phyloP scores from a whole-genome alignment of 2,113 vertebrate species.

The Salminus brasiliensis region DNA sequence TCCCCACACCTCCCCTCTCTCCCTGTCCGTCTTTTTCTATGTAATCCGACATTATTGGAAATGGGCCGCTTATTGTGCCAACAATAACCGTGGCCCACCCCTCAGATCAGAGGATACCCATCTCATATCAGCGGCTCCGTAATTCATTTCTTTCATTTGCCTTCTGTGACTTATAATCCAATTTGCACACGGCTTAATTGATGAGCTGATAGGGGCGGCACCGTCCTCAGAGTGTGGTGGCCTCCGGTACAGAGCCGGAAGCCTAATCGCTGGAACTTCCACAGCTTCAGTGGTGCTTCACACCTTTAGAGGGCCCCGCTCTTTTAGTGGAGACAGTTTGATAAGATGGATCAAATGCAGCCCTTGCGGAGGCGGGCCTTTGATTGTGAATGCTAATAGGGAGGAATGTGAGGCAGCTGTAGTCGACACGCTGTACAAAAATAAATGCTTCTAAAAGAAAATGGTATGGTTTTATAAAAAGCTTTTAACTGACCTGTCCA shows the following conservation, averaged over 20 bases:
- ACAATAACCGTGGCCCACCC: slow-evolving; percentile 21
- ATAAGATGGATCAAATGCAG: slow-evolving; percentile 48
- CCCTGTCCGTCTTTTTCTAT: slow-evolving; percentile 17
- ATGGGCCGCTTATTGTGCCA: slow-evolving; percentile 23
- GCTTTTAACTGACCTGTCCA: too few species aligned
- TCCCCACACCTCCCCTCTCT: not conserved
- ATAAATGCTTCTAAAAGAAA: too few species aligned
- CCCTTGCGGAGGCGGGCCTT: slow-evolving; percentile 24
- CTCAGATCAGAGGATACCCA: slow-evolving; percentile 29
- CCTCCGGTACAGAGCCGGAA: slow-evolving; percentile 3
- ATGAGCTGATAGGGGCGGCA: slow-evolving; percentile 29
- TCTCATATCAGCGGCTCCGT: slow-evolving; percentile 22
- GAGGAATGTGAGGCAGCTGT: slow-evolving; percentile 22
- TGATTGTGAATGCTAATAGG: slow-evolving; percentile 30
- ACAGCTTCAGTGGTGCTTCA: not conserved
- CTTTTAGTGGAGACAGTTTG: slow-evolving; percentile 17
- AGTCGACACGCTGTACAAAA: not conserved
- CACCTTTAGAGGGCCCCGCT: slow-evolving; percentile 9
- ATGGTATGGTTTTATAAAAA: too few species aligned
- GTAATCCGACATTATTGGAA: slow-evolving; percentile 31
- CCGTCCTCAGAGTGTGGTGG: slow-evolving; percentile 10
- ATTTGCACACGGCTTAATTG: slow-evolving; percentile 44
- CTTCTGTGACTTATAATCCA: slow-evolving; percentile 50
- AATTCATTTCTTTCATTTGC: slow-evolving; percentile 45
- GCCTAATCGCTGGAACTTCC: not conserved